A percentile compares a stretch with the other conserved stretches of the same genome.
phyloP scores from a whole-genome alignment of 2,113 vertebrate species.

The Gymnogyps californianus region DNA sequence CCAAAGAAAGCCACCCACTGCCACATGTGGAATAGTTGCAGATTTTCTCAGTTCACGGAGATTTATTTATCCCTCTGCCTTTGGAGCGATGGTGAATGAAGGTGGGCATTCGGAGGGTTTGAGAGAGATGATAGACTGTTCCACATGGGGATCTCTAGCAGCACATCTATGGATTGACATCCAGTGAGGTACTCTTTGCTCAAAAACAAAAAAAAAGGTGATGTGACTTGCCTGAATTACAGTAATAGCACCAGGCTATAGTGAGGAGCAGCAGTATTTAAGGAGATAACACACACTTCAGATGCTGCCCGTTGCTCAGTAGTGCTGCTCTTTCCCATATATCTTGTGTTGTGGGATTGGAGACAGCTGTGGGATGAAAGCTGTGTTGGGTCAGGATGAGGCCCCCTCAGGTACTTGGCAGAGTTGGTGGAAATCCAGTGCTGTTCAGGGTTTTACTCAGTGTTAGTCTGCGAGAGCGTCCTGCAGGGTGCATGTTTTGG shows the following conservation, averaged over 20 bases:
- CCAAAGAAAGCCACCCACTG: neutral
- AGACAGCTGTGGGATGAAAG: neutral
- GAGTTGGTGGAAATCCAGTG: neutral
- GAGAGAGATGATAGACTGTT: neutral
- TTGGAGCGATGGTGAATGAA: neutral
- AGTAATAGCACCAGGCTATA: neutral
- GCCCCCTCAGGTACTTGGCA: neutral
- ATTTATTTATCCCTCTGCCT: neutral
- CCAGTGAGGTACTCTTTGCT: neutral
- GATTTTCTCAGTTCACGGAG: neutral
- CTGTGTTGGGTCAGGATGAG: neutral
- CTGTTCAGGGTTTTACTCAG: neutral
- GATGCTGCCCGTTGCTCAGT: neutral
- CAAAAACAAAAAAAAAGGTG: neutral
- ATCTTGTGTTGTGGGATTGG: neutral
- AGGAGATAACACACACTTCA: neutral
- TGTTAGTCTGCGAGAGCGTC: neutral
- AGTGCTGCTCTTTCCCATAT: neutral
- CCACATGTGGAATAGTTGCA: neutral
- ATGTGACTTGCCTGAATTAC: neutral
- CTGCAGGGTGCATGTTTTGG: neutral
- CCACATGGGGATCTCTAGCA: neutral
- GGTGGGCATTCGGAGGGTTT: neutral
- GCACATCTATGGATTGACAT: neutral
- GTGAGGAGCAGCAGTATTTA: neutral